Conservation (phyloP, 2,797 vertebrate genomes). For the Myotis vivesi region DNA sequence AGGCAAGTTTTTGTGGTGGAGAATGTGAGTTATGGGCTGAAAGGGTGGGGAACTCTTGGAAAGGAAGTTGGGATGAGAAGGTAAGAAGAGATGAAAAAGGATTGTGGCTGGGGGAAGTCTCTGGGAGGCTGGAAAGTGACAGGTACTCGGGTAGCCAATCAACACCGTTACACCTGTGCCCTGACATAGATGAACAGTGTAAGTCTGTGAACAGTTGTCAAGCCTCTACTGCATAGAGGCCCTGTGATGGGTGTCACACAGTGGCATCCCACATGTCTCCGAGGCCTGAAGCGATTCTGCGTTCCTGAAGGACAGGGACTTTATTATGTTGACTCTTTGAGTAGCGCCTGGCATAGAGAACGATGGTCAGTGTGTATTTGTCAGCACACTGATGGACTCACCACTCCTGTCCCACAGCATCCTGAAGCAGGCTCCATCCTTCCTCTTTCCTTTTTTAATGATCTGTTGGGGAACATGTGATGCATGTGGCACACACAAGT, state of each 20-base stretch:
- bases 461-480: neutral
- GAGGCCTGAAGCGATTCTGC: neutral
- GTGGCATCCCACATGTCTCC: neutral
- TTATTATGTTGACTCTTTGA: neutral
- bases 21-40: neutral
- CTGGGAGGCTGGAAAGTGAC: neutral
- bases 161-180: neutral
- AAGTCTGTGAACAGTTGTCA: neutral
- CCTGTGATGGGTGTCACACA: neutral
- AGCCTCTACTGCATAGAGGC: neutral
- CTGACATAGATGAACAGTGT: neutral
- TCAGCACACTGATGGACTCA: neutral
- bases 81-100: neutral
- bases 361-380: neutral
- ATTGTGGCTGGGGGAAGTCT: neutral
- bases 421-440: neutral
- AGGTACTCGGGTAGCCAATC: neutral
- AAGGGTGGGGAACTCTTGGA: neutral
- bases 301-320: neutral
- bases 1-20: neutral
- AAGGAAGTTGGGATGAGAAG: neutral
- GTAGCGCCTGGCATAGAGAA: neutral
- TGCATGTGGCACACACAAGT: neutral
- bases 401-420: neutral
- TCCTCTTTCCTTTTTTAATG: neutral